Conservation (phyloP, 1,140 invertebrate genomes). For the Periplaneta americana region DNA sequence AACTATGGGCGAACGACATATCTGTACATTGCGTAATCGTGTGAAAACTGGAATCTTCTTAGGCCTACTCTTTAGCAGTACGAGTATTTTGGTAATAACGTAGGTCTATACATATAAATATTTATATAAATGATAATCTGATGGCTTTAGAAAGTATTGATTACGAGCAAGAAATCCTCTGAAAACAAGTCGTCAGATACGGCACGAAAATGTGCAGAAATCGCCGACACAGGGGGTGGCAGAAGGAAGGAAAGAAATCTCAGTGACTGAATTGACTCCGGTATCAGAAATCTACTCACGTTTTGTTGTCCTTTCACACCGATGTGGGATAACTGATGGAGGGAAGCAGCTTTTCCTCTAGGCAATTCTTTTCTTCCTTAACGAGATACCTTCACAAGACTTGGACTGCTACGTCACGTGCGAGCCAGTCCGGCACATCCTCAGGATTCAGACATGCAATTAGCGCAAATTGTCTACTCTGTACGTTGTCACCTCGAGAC, state of each 20-base stretch:
- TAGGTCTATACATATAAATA: no score
- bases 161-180: no score
- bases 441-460: neutral
- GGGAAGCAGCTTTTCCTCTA: neutral
- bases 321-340: neutral
- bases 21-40: no score
- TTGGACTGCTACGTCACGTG: neutral
- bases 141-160: no score
- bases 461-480: neutral
- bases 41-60: no score
- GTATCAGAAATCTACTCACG: neutral
- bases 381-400: neutral
- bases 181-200: neutral
- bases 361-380: neutral
- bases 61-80: no score
- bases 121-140: no score
- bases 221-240: neutral
- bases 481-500: neutral
- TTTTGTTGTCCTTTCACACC: neutral
- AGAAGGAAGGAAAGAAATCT: neutral
- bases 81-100: no score
- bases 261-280: neutral
- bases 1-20: no score
- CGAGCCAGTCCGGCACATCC: neutral
- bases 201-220: neutral